These are phyloP conservation scores for Sepiola atlantica DNA, from an alignment of 2,888 invertebrate species.

Conservation along the genomic window DNA sequence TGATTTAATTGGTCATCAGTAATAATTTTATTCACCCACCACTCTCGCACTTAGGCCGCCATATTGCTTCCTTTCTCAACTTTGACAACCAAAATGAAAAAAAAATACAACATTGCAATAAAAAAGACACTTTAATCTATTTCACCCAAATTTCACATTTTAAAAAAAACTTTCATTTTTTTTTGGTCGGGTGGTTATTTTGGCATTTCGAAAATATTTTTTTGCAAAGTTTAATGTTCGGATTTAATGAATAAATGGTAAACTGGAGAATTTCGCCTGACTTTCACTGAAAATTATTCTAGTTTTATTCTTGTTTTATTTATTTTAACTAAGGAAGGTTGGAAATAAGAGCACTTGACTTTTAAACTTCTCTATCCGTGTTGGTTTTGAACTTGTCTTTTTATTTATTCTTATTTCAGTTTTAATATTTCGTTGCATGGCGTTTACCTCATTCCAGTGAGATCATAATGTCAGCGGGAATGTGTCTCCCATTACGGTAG, in stretches of 20 bases:
- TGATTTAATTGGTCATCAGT: constrained; percentile 8
- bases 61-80: not conserved
- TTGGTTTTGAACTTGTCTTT: not conserved
- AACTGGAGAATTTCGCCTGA: not conserved
- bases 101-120: not conserved
- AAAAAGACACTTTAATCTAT: not conserved
- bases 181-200: not conserved
- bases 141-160: constrained; percentile 5
- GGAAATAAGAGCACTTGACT: not conserved
- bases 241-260: constrained; percentile 32
- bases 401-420: not conserved
- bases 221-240: not conserved
- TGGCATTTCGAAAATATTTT: not conserved
- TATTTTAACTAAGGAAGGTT: not conserved
- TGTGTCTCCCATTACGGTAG: not conserved
- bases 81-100: not conserved
- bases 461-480: not conserved
- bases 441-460: not conserved
- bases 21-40: not conserved
- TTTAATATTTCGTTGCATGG: not conserved
- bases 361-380: not conserved
- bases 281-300: not conserved
- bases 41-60: not conserved
- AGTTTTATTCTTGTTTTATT: not conserved
- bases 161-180: not conserved